A percentile compares a stretch with the other conserved stretches of the same genome.
Conservation (phyloP, 2,888 invertebrate genomes). For the Pseudococcus jackbeardsleyi region DNA sequence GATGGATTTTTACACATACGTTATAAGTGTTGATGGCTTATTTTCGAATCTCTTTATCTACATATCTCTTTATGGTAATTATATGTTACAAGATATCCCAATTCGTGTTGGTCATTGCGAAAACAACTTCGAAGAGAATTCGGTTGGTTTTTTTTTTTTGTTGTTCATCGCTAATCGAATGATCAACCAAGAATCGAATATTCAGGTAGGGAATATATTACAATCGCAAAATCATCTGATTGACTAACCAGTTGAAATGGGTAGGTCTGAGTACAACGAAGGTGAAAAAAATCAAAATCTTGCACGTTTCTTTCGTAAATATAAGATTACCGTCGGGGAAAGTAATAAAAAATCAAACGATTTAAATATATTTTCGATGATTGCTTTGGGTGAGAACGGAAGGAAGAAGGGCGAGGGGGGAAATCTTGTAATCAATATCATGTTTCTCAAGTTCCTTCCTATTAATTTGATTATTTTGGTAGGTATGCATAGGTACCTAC, state of each 20-base stretch:
- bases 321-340: not conserved
- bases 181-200: not conserved
- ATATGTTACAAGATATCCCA: not conserved
- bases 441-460: too few relatives aligned
- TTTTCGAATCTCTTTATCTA: constrained; percentile 8
- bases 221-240: not conserved
- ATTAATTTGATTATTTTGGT: too few relatives aligned
- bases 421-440: too few relatives aligned
- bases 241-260: not conserved
- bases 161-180: not conserved
- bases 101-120: constrained; percentile 47
- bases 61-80: not conserved
- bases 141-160: not conserved
- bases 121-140: constrained; percentile 15
- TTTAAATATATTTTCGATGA: too few relatives aligned
- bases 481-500: too few relatives aligned
- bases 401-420: too few relatives aligned
- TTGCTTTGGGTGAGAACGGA: too few relatives aligned
- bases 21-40: not conserved
- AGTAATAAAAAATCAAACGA: not conserved
- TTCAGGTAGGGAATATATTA: not conserved
- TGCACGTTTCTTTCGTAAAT: not conserved
- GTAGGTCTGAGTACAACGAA: not conserved
- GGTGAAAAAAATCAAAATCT: not conserved
- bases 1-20: not conserved